Evolutionary conservation across 2,797 vertebrate genomes (phyloP), one percentile per base, ranked within the genome.

Genomic region (Cryptoprocta ferox): DNA sequence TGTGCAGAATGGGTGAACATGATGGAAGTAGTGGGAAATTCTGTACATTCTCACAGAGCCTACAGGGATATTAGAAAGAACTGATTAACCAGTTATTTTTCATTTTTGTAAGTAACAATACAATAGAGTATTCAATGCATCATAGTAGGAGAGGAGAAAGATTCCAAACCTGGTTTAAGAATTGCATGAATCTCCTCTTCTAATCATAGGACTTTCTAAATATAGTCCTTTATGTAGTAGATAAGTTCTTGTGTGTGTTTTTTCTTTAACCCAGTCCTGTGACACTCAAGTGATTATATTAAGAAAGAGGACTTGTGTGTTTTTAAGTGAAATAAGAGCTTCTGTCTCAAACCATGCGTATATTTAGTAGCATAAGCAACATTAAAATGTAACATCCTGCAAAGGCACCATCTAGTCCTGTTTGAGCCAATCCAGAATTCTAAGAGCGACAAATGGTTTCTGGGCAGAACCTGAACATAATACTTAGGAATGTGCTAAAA

Each of bases 181-280:
- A 85, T 39, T 56, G 32, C 24, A 13, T 37, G 66, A 88, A 39
- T 95, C 39, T 65, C n/a, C 42, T 66, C 66, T 76, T 65, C 3
- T 88, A 94, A 37, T 82, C 65, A 65, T 53, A 42, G 32, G 87
- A 66, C 65, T 95, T 85, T 92, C 70, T 89, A 87, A 95, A 95
- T 80, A n/a, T 42, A 70, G 15, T 73, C 81, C 45, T 96, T 81
- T 70, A 42, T 85, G 53, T 75, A 70, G 48, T 75, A 68, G 45
- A 71, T 63, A 75, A 45, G 59, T 66, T 92, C 28, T 42, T 73
- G 35, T 70, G 35, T 50, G 56, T 50, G 42, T 76, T 63, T 94
- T 70, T 65, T 65, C 1, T 68, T 42, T 35, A 59, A 59, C 56
- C 73, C 56, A 91, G 66, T 78, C 85, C 59, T 56, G 39, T 97